Evolutionary conservation across 2,113 vertebrate genomes (phyloP).

Genomic region (Neolamprologus devosi): DNA sequence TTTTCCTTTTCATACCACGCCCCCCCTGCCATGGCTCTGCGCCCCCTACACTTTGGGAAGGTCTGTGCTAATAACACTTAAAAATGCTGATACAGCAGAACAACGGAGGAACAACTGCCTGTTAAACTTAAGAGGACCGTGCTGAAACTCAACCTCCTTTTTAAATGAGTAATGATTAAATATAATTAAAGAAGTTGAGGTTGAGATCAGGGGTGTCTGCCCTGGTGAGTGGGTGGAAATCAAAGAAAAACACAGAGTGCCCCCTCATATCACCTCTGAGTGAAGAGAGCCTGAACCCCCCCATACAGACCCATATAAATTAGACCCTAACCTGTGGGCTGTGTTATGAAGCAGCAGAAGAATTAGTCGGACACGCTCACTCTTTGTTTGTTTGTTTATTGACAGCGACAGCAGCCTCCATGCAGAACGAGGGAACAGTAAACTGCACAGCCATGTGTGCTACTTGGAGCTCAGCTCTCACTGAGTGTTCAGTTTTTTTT

Average conservation of each 20-base stretch:
- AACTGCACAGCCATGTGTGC: constrained; percentile 42
- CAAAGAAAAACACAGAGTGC: neutral
- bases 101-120: neutral
- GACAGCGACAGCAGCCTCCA: constrained; percentile 41
- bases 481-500: neutral
- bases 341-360: neutral
- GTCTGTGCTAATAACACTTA: neutral
- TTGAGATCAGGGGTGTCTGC: neutral
- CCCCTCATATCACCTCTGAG: neutral
- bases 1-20: rapidly evolving
- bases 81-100: neutral
- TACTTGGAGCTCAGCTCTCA: constrained; percentile 9
- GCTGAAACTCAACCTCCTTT: neutral
- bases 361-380: neutral
- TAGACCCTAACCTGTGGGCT: neutral
- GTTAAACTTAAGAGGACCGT: neutral
- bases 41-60: neutral
- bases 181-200: neutral
- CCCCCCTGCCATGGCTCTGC: neutral
- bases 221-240: neutral
- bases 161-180: neutral
- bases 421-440: constrained; percentile 33
- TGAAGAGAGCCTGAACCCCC: neutral
- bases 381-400: constrained; percentile 32
- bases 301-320: neutral